A percentile compares a stretch with the other conserved stretches of the same genome.
phyloP scores from a whole-genome alignment of 2,797 vertebrate genomes.

The Xenentodon cancila region DNA sequence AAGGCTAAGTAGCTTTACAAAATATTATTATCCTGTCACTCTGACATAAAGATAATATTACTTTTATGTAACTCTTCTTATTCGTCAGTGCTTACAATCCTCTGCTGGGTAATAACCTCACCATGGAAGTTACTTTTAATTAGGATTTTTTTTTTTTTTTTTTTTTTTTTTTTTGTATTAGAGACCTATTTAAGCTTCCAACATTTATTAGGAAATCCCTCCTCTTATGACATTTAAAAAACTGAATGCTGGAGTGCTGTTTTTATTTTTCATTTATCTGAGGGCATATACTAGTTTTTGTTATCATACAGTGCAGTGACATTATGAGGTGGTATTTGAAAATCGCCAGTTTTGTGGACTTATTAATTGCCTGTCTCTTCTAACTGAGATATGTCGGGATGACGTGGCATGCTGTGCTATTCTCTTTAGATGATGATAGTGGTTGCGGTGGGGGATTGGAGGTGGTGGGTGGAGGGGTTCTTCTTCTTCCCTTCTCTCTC shows the following conservation, averaged over 20 bases:
- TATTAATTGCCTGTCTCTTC: conserved; percentile 82
- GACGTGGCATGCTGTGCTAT: conserved; percentile 78
- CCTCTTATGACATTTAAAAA: conserved; percentile 54
- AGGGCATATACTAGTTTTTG: conserved; percentile 56
- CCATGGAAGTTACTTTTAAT: conserved; percentile 52
- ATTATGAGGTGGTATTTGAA: conserved; percentile 65
- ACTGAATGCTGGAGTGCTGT: conserved; percentile 21
- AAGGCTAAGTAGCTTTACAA: too few species aligned
- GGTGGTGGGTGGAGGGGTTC: conserved; percentile 57
- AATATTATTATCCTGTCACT: not conserved
- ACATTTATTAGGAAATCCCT: conserved; percentile 53
- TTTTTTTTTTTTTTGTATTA: conserved; percentile 64
- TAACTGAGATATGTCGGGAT: conserved; percentile 73
- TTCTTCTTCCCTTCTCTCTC: conserved; percentile 40
- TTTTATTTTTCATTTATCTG: conserved; percentile 36
- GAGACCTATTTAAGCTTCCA: conserved; percentile 61
- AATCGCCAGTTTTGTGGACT: conserved; percentile 76
- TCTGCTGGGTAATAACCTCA: conserved; percentile 40
- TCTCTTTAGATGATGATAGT: conserved; percentile 71
- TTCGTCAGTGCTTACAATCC: conserved; percentile 34
- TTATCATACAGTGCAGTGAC: conserved; percentile 43
- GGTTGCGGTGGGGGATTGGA: conserved; percentile 48
- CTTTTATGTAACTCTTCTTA: conserved; percentile 16
- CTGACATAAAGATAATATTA: not conserved
- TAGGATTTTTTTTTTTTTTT: conserved; percentile 66